Base-by-base conservation (phyloP, 2,888 invertebrate species). In the Hirtodrosophila alboralis region DNA sequence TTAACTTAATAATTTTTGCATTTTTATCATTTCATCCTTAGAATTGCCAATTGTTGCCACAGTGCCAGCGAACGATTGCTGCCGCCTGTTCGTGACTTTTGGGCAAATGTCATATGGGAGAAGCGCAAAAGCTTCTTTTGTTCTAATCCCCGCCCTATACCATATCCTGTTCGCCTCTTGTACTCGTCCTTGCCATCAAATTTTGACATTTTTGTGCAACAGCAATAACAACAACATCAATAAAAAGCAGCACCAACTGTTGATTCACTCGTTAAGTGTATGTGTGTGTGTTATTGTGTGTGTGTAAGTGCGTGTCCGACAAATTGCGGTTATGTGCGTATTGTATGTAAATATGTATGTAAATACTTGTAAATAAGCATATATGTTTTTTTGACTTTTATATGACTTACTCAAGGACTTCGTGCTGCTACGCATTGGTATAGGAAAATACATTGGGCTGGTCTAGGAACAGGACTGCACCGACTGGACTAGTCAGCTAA, bases 1-100 rank as follows among this genome's bases (percentile, higher is more conserved):
- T n/a, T n/a, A n/a, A n/a, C n/a, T n/a, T n/a, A n/a, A n/a, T n/a
- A n/a, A n/a, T n/a, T n/a, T n/a, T n/a, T n/a, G n/a, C n/a, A n/a
- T n/a, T n/a, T n/a, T n/a, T n/a, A n/a, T n/a, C n/a, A n/a, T n/a
- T n/a, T n/a, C n/a, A n/a, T n/a, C n/a, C n/a, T n/a, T n/a, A n/a
- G n/a, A n/a, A n/a, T n/a, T n/a, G n/a, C n/a, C n/a, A n/a, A n/a
- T n/a, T n/a, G n/a, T n/a, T n/a, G n/a, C n/a, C n/a, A n/a, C n/a
- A n/a, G n/a, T n/a, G n/a, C n/a, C n/a, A n/a, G 33, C 38, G 27
- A 67, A 56, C 52, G 75, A 68, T 65, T 73, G 73, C 18, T 4
- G 18, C 7, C 23, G 23, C 76, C 78, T 75, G 76, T 52, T 61
- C 64, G 47, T 84, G 77, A 84, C 84, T 79, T 83, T 47, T 62